A percentile compares a stretch with the other conserved stretches of the same genome.
phyloP scores from a whole-genome alignment of 2,797 vertebrate genomes.

The Carcharodon carcharias region DNA sequence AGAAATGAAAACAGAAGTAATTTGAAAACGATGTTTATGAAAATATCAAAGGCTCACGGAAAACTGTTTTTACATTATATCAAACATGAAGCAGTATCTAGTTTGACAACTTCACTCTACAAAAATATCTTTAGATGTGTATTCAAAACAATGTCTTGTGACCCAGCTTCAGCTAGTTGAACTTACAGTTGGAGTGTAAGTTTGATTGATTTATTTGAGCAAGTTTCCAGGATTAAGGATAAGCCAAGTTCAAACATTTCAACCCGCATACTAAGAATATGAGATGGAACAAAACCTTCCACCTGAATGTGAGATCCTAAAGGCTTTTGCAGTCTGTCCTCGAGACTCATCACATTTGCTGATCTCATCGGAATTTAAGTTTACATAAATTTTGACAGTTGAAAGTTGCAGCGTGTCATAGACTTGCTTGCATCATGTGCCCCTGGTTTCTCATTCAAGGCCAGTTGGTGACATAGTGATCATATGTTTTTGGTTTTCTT shows the following conservation, averaged over 20 bases:
- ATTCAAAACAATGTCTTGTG: slow-evolving; percentile 7
- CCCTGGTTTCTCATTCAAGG: background rate
- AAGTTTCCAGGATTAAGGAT: slow-evolving; percentile 15
- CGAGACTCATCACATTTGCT: slow-evolving; percentile 11
- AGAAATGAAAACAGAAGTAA: slow-evolving; percentile 37
- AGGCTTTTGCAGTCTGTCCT: background rate
- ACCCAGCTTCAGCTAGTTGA: background rate
- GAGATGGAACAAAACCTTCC: background rate
- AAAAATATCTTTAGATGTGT: background rate
- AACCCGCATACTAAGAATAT: background rate
- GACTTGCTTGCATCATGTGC: background rate
- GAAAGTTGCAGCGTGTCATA: background rate
- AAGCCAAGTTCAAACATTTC: slow-evolving; percentile 1
- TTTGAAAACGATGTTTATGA: slow-evolving; percentile 31
- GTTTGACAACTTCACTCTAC: slow-evolving; percentile 2
- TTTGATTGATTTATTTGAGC: slow-evolving; percentile 5
- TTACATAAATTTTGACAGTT: slow-evolving; percentile 8
- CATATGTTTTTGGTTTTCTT: slow-evolving; percentile 29
- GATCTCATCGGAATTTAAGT: slow-evolving; percentile 17
- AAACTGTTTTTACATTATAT: slow-evolving; percentile 7
- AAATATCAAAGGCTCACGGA: slow-evolving; percentile 27
- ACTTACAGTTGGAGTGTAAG: background rate
- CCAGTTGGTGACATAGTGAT: slow-evolving; percentile 12
- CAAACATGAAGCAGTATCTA: slow-evolving; percentile 19
- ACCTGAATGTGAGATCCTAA: background rate